Evolutionary conservation across 2,797 vertebrate species (phyloP).

Genomic region (Myiothlypis chrysogaster): DNA sequence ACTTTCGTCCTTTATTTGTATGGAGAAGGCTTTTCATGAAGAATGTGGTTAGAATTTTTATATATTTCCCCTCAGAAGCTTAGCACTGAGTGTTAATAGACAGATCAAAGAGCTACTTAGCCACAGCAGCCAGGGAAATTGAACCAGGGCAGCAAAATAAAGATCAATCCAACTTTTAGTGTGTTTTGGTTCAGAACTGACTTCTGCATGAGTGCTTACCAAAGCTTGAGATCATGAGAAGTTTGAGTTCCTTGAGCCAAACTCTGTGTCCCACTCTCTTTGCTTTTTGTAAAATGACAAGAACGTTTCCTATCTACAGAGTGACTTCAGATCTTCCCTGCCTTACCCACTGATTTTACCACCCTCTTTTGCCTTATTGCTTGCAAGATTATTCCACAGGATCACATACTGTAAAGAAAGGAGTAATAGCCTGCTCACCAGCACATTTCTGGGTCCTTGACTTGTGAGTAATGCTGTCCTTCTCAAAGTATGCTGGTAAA

Average conservation of each 20-base stretch:
- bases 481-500: background rate
- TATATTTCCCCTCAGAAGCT: background rate
- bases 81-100: background rate
- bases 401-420: background rate
- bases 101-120: conserved; percentile 16
- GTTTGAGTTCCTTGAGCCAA: background rate
- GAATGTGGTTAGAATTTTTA: background rate
- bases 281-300: background rate
- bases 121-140: background rate
- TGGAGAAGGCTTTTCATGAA: background rate
- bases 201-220: background rate
- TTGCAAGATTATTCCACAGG: background rate
- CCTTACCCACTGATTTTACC: background rate
- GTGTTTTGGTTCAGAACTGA: background rate
- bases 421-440: background rate
- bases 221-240: background rate
- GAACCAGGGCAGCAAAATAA: conserved; percentile 19
- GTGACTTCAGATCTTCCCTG: background rate
- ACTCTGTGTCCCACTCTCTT: background rate
- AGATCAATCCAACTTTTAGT: background rate
- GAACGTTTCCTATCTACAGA: background rate
- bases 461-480: background rate
- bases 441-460: background rate
- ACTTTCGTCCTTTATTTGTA: background rate
- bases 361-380: background rate